phyloP scores from a whole-genome alignment of 2,113 vertebrate genomes.

The Sylvicapra grimmia region DNA sequence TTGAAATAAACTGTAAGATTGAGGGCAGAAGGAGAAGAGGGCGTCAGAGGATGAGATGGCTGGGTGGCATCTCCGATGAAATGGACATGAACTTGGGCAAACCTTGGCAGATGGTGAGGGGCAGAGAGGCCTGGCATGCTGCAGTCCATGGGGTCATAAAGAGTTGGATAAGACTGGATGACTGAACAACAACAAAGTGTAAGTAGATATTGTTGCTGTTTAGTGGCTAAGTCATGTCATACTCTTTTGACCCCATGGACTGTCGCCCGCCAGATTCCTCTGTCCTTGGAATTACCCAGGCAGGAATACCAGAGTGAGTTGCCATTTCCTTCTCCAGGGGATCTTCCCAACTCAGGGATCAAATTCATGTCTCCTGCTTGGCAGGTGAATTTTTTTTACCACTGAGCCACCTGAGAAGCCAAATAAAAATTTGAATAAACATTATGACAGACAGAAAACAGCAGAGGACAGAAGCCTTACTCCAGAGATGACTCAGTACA shows the following conservation, averaged over 20 bases:
- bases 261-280: neutral
- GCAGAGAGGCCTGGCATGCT: neutral
- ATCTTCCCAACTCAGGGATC: neutral
- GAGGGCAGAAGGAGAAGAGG: neutral
- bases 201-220: neutral
- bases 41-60: neutral
- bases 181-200: neutral
- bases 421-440: neutral
- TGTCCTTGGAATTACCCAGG: neutral
- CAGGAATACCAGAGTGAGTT: neutral
- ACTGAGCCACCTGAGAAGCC: neutral
- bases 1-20: neutral
- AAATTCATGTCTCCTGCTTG: neutral
- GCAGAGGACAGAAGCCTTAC: neutral
- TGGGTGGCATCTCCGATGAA: neutral
- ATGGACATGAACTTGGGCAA: neutral
- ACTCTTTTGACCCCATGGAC: neutral
- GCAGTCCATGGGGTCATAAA: neutral
- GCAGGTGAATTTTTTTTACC: neutral
- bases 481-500: neutral
- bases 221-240: neutral
- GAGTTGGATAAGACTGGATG: neutral
- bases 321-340: neutral
- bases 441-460: neutral
- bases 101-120: neutral